Conservation (phyloP, 2,888 invertebrate genomes). For the Pilophorus perplexus region DNA sequence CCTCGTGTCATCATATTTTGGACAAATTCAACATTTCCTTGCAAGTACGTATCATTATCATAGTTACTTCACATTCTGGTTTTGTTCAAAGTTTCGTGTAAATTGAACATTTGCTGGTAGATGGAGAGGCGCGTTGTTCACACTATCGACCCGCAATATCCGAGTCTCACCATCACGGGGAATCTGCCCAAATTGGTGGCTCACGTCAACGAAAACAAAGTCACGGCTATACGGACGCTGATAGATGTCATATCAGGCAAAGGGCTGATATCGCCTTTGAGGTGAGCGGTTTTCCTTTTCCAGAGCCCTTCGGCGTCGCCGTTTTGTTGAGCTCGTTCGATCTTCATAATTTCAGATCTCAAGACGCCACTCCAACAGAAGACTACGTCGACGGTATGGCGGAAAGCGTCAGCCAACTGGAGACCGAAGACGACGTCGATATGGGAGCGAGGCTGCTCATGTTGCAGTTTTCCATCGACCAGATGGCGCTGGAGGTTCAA, state of each 20-base stretch:
- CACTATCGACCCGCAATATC: slow-evolving; percentile 83
- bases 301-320: too few species aligned
- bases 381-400: slow-evolving; percentile 44
- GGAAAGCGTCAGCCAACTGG: slow-evolving; percentile 22
- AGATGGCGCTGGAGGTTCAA: slow-evolving; percentile 82
- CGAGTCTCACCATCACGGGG: slow-evolving; percentile 77
- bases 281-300: slow-evolving; percentile 47
- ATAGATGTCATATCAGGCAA: slow-evolving; percentile 54
- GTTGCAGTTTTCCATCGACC: slow-evolving; percentile 83
- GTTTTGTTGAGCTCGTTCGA: too few species aligned
- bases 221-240: slow-evolving; percentile 64
- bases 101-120: slow-evolving; percentile 56
- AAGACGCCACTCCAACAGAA: slow-evolving; percentile 45
- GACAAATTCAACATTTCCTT: slow-evolving; percentile 72
- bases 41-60: too few species aligned
- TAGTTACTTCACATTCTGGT: too few species aligned
- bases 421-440: slow-evolving; percentile 46
- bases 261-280: slow-evolving; percentile 55
- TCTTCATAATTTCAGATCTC: slow-evolving; percentile 43
- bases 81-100: too few species aligned
- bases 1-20: slow-evolving; percentile 80
- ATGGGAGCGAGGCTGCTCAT: slow-evolving; percentile 63
- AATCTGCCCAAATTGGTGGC: slow-evolving; percentile 82
- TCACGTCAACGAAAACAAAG: slow-evolving; percentile 89
- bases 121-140: slow-evolving; percentile 77